Evolutionary conservation across 2,888 invertebrate species (phyloP).

Genomic region (Mycalesis mineus): DNA sequence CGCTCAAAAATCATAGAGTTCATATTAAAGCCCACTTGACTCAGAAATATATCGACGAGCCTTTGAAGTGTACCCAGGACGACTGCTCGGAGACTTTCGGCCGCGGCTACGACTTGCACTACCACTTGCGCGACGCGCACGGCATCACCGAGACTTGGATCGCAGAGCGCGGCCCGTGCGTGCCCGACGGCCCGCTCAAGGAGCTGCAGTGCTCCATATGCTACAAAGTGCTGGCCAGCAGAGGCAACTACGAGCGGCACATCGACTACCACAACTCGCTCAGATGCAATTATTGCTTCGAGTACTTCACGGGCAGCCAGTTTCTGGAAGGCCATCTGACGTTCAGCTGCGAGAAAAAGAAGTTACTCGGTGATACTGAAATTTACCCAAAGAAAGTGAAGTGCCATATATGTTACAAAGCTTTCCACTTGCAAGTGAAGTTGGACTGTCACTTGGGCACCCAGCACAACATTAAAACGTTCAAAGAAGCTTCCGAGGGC

Average conservation of each 20-base stretch:
- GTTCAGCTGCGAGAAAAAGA: conserved; percentile 66
- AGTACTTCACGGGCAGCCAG: conserved; percentile 61
- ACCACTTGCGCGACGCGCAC: conserved; percentile 64
- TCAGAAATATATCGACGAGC: conserved; percentile 60
- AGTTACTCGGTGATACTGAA: conserved; percentile 64
- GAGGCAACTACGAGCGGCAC: conserved; percentile 71
- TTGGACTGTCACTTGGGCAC: conserved; percentile 69
- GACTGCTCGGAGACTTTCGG: conserved; percentile 59
- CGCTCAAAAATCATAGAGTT: conserved; percentile 57
- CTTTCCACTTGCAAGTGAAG: conserved; percentile 71
- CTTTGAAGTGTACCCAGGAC: conserved; percentile 55
- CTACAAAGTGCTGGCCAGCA: conserved; percentile 64
- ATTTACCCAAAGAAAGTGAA: conserved; percentile 62
- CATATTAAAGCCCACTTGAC: conserved; percentile 66
- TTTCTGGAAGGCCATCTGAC: conserved; percentile 70
- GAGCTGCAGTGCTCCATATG: conserved; percentile 72
- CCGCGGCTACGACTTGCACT: conserved; percentile 63
- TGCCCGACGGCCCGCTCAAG: conserved; percentile 56
- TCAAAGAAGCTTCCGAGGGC: conserved; percentile 44
- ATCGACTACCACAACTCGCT: conserved; percentile 71
- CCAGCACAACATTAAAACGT: conserved; percentile 53
- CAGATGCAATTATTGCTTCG: conserved; percentile 72
- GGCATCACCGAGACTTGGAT: conserved; percentile 66
- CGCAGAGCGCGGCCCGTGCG: conserved; percentile 51
- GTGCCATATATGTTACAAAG: conserved; percentile 69